These are phyloP conservation scores for pig (Sus scrofa) DNA, from an alignment of 2,113 vertebrate species.

Conservation along the genomic window DNA sequence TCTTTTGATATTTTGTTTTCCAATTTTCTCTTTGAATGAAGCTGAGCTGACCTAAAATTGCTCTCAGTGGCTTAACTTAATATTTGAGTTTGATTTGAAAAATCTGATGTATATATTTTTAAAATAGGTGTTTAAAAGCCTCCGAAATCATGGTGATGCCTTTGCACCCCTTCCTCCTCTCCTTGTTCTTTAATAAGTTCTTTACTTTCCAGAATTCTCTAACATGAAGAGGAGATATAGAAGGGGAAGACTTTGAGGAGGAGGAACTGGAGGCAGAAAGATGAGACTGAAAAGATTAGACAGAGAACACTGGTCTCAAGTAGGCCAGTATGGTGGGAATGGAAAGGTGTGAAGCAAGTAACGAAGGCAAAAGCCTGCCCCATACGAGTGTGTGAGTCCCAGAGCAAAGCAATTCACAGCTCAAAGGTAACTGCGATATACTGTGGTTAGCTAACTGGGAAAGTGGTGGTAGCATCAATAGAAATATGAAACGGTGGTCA, in stretches of 20 bases:
- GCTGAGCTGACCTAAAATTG: neutral
- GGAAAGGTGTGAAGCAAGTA: too few relatives aligned
- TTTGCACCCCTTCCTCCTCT: neutral
- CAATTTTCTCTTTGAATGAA: slow-evolving; percentile 48
- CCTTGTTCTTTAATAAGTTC: neutral
- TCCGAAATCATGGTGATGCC: neutral
- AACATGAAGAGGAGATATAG: neutral
- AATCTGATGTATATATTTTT: neutral
- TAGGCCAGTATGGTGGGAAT: neutral
- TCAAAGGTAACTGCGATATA: neutral
- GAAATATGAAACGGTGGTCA: neutral
- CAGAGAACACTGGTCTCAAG: too few relatives aligned
- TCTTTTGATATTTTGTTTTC: neutral
- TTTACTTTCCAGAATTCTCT: neutral
- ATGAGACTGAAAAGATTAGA: neutral
- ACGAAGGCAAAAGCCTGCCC: neutral
- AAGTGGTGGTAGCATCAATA: neutral
- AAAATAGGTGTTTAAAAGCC: neutral
- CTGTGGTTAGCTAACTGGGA: neutral
- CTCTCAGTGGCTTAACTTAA: slow-evolving; percentile 30
- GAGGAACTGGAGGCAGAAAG: neutral
- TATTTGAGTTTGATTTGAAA: too few relatives aligned
- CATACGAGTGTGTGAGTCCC: fast-evolving
- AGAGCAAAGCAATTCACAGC: neutral
- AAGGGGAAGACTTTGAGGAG: neutral